Evolutionary conservation across 1,140 invertebrate species (phyloP), one percentile per base, ranked within the genome.

Genomic region (Apis dorsata): DNA sequence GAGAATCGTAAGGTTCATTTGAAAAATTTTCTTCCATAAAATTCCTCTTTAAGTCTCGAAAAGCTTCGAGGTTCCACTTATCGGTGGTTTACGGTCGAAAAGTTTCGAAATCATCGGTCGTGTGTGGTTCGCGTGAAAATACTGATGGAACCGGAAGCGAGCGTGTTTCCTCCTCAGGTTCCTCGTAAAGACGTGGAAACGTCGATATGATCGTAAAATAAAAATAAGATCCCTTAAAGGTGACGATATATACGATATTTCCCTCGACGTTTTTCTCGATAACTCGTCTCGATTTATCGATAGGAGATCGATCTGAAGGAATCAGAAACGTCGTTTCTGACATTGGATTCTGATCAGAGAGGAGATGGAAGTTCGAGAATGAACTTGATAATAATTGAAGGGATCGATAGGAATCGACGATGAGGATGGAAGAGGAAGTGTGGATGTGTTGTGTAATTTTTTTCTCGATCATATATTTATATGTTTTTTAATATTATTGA

Each of bases 81-180:
- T 81, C 79, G 79, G 1, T 17, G 12, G 15, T 81, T 81, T 28
- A 81, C 79, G n/a, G 62, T 75, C 71, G 79, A 74, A 15, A 17
- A 44, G 13, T 19, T 55, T 57, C 44, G 66, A 51, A n/a, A 62
- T 28, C 10, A 12, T 13, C 34, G 34, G 15, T 17, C 24, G 21
- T 13, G 4, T 19, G 19, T 8, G 55, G 7, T 10, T 4, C 15
- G 21, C 49, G 34, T 15, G 34, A 59, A 51, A 69, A 70, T 34
- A 15, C 51, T 19, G 66, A 71, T 70, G 7, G 12, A 62, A 60
- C 53, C 28, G 24, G 13, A 63, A 55, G 57, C 1, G 44, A n/a
- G 70, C 13, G 55, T 55, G 66, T 28, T 15, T 12, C 53, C 1
- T 34, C 19, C n/a, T 34, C 24, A 17, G 34, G 0, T 34, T 34